Percentiles rank a stretch among this genome's conserved stretches.
phyloP scores from a whole-genome alignment of 2,113 vertebrate genomes.

The Arenaria interpres region DNA sequence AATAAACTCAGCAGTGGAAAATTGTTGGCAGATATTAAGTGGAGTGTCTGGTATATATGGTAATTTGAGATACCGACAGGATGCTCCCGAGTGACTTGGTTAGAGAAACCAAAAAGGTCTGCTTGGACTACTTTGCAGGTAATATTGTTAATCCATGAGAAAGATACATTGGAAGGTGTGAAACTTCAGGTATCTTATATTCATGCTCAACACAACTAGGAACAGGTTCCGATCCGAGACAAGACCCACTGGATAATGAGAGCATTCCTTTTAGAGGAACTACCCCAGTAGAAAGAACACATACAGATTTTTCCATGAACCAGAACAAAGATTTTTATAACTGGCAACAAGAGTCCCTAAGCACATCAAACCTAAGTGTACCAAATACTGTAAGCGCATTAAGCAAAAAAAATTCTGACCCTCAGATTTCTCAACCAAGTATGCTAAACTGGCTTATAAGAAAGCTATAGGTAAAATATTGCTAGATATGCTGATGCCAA shows the following conservation, averaged over 20 bases:
- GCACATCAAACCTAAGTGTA: background rate
- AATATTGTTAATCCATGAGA: background rate
- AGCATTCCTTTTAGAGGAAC: background rate
- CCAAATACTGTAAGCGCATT: background rate
- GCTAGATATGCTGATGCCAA: background rate
- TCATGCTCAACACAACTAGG: background rate
- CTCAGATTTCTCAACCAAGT: background rate
- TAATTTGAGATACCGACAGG: background rate
- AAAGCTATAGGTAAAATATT: background rate
- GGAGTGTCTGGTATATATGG: background rate
- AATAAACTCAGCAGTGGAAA: background rate
- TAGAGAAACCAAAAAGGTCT: background rate
- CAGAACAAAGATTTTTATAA: background rate
- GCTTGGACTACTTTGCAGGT: background rate
- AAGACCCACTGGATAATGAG: background rate
- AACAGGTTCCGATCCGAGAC: background rate
- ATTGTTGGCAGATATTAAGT: background rate
- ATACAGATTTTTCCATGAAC: background rate
- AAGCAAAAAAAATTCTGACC: background rate
- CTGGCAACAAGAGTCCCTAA: background rate
- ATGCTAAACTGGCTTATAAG: background rate
- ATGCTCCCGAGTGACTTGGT: background rate
- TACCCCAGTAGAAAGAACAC: background rate
- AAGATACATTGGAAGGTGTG: background rate
- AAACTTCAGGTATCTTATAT: background rate